Conservation (phyloP, 2,113 vertebrate genomes). For the Rallus limicola region DNA sequence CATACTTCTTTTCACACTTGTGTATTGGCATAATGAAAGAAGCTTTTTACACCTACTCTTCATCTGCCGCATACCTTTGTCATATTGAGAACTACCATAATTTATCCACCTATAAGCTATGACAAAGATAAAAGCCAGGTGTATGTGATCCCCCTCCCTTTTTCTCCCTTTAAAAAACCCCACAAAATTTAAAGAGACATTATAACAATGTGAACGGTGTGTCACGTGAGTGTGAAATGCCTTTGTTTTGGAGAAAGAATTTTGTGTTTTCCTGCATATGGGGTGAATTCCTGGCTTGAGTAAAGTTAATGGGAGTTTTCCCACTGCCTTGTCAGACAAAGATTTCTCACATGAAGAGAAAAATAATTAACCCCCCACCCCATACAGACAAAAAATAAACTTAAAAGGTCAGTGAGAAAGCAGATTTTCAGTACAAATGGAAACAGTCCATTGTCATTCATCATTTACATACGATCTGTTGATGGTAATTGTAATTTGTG, state of each 20-base stretch:
- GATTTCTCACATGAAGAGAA: conserved; percentile 34
- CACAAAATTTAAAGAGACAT: conserved; percentile 8
- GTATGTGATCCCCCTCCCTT: neutral
- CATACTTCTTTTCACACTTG: neutral
- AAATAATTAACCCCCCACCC: neutral
- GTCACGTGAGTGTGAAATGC: neutral
- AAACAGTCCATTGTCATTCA: conserved; percentile 39
- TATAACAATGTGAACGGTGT: conserved; percentile 35
- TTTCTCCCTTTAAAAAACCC: neutral
- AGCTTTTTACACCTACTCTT: conserved; percentile 35
- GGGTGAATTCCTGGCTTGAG: neutral
- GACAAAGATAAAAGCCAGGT: conserved; percentile 45
- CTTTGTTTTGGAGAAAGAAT: conserved; percentile 6
- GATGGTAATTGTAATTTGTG: conserved; percentile 34
- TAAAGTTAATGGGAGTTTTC: conserved; percentile 20
- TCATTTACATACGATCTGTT: conserved; percentile 41
- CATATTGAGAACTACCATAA: neutral
- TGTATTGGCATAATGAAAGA: conserved; percentile 29
- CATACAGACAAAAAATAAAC: conserved; percentile 59
- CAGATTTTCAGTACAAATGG: conserved; percentile 5
- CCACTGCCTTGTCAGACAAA: conserved; percentile 22
- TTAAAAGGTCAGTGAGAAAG: conserved; percentile 28
- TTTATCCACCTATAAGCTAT: conserved; percentile 4
- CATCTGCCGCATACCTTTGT: conserved; percentile 13
- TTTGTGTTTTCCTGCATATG: neutral